These are phyloP conservation scores for Nemotelus pantherinus DNA, from an alignment of 2,888 invertebrate species.

Conservation along the genomic window DNA sequence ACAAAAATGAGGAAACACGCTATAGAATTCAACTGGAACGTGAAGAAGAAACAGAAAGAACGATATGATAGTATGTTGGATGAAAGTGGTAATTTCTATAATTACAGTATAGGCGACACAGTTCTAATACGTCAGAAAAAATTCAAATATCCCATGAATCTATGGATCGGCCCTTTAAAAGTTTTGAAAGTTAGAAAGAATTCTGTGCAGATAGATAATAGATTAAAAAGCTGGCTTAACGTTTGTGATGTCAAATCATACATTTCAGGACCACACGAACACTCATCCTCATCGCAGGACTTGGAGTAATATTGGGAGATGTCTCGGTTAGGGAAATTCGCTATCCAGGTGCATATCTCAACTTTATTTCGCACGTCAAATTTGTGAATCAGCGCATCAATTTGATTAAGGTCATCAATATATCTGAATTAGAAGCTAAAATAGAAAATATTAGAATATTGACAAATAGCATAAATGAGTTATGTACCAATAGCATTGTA, in stretches of 20 bases:
- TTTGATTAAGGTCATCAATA: no score
- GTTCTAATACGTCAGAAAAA: background rate
- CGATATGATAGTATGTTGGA: background rate
- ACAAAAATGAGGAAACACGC: background rate
- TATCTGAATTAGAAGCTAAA: no score
- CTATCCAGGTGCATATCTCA: background rate
- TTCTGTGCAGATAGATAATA: slow-evolving; percentile 6
- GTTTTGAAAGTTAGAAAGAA: background rate
- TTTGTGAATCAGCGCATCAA: no score
- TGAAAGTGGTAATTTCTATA: background rate
- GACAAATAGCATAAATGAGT: no score
- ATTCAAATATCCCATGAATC: no score
- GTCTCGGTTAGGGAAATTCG: background rate
- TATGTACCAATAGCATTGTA: no score
- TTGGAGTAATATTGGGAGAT: slow-evolving; percentile 6
- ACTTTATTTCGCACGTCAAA: no score
- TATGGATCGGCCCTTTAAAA: no score
- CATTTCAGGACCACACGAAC: background rate
- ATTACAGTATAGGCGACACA: background rate
- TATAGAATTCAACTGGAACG: background rate
- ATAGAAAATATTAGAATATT: no score
- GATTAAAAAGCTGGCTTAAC: background rate
- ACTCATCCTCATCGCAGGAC: background rate
- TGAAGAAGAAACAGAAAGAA: background rate
- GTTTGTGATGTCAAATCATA: background rate